Base-by-base conservation (phyloP, 2,888 invertebrate genomes). In the Muschampia plurimacula region DNA sequence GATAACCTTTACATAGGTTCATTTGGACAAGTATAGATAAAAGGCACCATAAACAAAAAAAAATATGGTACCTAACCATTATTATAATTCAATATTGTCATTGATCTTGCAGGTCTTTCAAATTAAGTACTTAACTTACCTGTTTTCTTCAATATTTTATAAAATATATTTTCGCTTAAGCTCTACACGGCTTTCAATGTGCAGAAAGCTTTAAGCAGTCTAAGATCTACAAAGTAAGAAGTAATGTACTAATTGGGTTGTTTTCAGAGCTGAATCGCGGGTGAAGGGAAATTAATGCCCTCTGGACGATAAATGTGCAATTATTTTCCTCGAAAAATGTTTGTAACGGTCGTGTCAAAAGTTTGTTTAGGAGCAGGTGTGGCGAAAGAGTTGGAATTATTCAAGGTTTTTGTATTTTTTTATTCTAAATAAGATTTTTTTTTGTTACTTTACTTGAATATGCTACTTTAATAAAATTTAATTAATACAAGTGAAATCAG, bases 281-380 rank as follows among this genome's bases (percentile, higher is more conserved):
- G 83, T 87, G 89, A 90, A 88, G 89, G 90, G 87, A 89, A 90
- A 91, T 90, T 88, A 92, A 90, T 91, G 88, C 89, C 85, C 86
- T 78, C 85, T 77, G 83, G 89, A 87, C 89, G 87, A 90, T 92
- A 89, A 93, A 88, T 79, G 82, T 82, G 86, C 86, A 88, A 90
- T 92, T 91, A 91, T 93, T 93, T 90, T 89, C 85, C 84, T 76
- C 78, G 82, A 90, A 90, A 89, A 88, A 87, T 84, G 80, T 83
- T 87, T 82, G 79, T 86, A 86, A 87, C 82, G 84, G 82, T 80
- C 80, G 85, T 87, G 87, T 90, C 91, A 90, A 90, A 90, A 91
- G 87, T 91, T 91, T 89, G 84, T 83, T 84, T 78, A 77, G 78
- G 83, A 83, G 87, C 92, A 93, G 92, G 91, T 92, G 93, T 83